Evolutionary conservation across 2,797 vertebrate species (phyloP).

Genomic region (Onychomys leucogaster): DNA sequence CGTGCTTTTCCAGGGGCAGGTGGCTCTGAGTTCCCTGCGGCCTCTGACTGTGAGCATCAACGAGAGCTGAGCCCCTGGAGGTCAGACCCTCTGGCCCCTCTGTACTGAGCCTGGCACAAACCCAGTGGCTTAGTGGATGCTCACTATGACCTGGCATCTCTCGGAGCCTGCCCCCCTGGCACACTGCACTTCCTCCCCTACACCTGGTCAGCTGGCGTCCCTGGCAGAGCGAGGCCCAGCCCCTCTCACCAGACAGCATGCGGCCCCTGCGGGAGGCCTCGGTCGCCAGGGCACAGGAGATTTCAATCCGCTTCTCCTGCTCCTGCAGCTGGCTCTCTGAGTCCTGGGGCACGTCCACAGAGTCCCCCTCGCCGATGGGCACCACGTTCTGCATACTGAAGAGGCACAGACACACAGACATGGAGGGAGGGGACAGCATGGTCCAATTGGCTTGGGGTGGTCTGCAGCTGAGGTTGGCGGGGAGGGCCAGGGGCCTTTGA

Average conservation of each 20-base stretch:
- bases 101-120: not conserved
- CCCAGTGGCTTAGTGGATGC: not conserved
- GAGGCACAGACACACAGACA: conserved; percentile 78
- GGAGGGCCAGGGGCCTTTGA: conserved; percentile 17
- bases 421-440: conserved; percentile 63
- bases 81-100: not conserved
- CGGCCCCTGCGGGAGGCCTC: conserved; percentile 97
- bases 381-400: conserved; percentile 96
- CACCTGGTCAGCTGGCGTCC: conserved; percentile 69
- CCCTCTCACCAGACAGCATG: conserved; percentile 95
- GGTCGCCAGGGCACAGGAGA: conserved; percentile 96
- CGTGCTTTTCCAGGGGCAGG: not conserved
- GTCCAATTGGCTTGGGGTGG: conserved; percentile 26
- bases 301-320: conserved; percentile 98
- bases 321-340: conserved; percentile 95
- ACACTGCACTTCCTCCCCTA: conserved; percentile 66
- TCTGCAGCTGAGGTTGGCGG: not conserved
- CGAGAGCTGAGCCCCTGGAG: not conserved
- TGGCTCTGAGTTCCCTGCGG: not conserved
- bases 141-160: not conserved
- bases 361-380: conserved; percentile 93
- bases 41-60: not conserved
- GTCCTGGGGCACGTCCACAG: conserved; percentile 90
- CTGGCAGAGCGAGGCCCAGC: conserved; percentile 80
- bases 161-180: conserved; percentile 33